phyloP scores from a whole-genome alignment of 2,888 invertebrate species.

The Ormyrus pomaceus region DNA sequence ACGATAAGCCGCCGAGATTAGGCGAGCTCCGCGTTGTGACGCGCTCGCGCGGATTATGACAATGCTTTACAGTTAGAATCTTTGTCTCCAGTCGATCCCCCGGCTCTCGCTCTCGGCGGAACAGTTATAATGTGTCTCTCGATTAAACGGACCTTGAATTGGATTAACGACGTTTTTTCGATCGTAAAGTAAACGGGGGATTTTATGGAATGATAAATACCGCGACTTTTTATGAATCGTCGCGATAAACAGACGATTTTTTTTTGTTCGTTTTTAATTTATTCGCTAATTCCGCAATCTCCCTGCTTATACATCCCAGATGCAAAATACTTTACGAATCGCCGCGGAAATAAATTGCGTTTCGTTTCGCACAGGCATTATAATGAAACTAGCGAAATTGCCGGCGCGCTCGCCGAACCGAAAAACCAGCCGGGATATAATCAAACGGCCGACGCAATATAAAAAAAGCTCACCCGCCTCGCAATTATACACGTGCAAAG shows the following conservation, averaged over 20 bases:
- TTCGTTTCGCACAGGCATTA: background rate
- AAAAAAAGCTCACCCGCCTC: background rate
- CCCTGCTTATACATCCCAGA: background rate
- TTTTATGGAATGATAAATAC: no score
- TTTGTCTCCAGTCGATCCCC: background rate
- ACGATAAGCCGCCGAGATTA: conserved; percentile 25
- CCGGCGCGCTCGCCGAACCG: conserved; percentile 10
- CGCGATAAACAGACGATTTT: no score
- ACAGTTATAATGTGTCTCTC: conserved; percentile 2
- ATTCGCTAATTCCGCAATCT: no score
- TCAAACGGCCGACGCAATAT: no score
- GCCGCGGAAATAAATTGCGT: conserved; percentile 6
- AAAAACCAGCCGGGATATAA: background rate
- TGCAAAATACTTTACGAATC: conserved; percentile 1
- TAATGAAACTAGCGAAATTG: conserved; percentile 17
- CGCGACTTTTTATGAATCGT: no score
- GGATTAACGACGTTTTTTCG: no score
- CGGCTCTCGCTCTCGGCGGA: background rate
- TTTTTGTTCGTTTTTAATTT: no score
- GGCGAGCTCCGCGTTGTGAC: conserved; percentile 9
- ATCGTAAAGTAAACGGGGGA: no score
- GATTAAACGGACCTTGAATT: no score
- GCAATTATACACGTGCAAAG: conserved; percentile 22
- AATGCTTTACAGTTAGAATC: conserved; percentile 29
- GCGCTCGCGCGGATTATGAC: background rate